Base-by-base conservation (phyloP, 2,797 vertebrate genomes). In the Buphagus erythrorhynchus region DNA sequence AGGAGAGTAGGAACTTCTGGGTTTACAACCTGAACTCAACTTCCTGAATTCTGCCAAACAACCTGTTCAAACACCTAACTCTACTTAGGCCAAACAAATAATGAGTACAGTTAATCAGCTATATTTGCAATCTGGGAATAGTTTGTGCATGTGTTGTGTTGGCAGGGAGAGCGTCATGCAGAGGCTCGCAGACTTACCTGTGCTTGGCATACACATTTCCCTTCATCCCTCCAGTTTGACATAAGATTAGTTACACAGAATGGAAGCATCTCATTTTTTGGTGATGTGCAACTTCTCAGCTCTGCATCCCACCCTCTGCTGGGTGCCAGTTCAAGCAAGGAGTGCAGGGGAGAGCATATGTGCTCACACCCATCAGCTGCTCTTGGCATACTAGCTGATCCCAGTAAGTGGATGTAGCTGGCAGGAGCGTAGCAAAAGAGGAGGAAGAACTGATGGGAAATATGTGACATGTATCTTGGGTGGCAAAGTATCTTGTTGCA, bases 401-500 rank as follows among this genome's bases (percentile, higher is more conserved):
- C 49, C 58, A 63, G 29, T 11, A 69, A 49, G 6, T 15, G 35
- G n/a, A 36, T 42, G 16, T 35, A 78, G 38, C 65, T 84, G 49
- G 65, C 79, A 82, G 28, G 18, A 65, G 9, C 21, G 42, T n/a
- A 42, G 45, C 5, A 29, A 40, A 67, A 84, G 43, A 62, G 13
- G 13, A 69, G 28, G 25, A 33, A 81, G n/a, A 74, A 49, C 17
- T 33, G 68, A 68, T 19, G 19, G 35, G 28, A 88, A 88, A 33
- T 52, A 24, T 0, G 1, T n/a, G 25, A 66, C 28, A 36, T 0
- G 0, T 26, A 46, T 18, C 33, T 31, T 71, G n/a, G 48, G 40
- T 55, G 22, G 19, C 43, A 81, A 83, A 68, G 52, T 15, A 28
- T 2, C 79, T 61, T 6, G 2, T 38, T 67, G 62, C 38, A 88